Evolutionary conservation across 2,888 invertebrate species (phyloP).

Genomic region (Erpobdella octoculata): DNA sequence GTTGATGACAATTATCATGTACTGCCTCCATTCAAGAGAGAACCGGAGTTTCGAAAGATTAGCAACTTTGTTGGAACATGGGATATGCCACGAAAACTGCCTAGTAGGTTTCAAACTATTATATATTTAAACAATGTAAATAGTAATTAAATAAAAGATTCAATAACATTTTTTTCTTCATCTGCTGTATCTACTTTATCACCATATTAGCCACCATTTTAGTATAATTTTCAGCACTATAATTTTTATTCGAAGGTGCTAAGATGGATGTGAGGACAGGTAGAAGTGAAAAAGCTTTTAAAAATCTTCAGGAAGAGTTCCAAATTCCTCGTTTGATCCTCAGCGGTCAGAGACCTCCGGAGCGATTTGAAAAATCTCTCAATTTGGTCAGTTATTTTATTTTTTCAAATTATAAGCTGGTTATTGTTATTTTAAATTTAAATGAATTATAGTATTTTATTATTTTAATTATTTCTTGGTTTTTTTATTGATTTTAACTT

Average conservation of each 20-base stretch:
- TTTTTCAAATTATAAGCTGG: too few relatives aligned
- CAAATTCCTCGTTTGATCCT: not conserved
- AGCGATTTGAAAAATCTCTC: too few relatives aligned
- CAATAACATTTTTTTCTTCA: not conserved
- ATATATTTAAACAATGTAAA: not conserved
- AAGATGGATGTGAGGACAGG: slow-evolving; percentile 6
- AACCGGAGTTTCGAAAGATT: not conserved
- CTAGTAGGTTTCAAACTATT: slow-evolving; percentile 18
- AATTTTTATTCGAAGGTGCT: not conserved
- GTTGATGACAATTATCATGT: slow-evolving; percentile 8
- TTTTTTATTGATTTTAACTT: too few relatives aligned
- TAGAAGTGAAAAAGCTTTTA: not conserved
- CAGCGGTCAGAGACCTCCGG: not conserved
- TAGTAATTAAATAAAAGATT: not conserved
- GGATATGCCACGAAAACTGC: slow-evolving; percentile 29
- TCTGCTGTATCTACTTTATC: not conserved
- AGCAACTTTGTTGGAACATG: slow-evolving; percentile 29
- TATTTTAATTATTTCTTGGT: too few relatives aligned
- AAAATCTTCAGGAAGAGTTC: slow-evolving; percentile 14
- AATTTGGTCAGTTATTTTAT: too few relatives aligned
- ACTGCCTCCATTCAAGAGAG: not conserved
- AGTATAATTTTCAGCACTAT: not conserved
- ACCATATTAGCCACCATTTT: not conserved
- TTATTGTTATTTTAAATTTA: too few relatives aligned
- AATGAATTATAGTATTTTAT: too few relatives aligned